A percentile compares a stretch with the other conserved stretches of the same genome.
These are phyloP conservation scores for Hemithea aestivaria DNA, from an alignment of 2,888 invertebrate species.

Conservation along the genomic window DNA sequence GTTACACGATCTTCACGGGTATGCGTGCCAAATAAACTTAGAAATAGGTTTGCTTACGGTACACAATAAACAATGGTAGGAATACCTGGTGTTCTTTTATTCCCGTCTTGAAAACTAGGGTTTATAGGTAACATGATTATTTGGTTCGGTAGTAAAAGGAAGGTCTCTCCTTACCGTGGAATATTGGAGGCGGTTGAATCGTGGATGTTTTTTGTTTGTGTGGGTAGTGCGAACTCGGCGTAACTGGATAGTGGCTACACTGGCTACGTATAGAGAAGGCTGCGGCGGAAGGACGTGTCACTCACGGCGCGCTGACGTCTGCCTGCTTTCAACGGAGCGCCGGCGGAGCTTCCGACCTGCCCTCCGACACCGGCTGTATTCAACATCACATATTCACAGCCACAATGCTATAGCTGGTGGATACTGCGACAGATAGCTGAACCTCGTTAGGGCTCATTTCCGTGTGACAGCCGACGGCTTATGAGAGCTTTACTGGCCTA, in stretches of 20 bases:
- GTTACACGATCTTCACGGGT: neutral
- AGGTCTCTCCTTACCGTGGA: neutral
- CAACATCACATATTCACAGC: constrained; percentile 41
- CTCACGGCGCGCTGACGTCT: constrained; percentile 60
- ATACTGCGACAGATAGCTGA: constrained; percentile 1
- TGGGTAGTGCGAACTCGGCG: constrained; percentile 33
- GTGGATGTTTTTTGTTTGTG: constrained; percentile 31
- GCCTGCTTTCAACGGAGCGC: constrained; percentile 63
- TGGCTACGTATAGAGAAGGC: constrained; percentile 48
- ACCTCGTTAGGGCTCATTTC: neutral
- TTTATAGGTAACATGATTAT: constrained; percentile 1
- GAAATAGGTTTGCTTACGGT: neutral
- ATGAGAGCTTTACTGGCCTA: neutral
- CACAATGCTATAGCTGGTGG: constrained; percentile 24
- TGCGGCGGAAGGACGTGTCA: constrained; percentile 72
- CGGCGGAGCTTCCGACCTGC: constrained; percentile 64
- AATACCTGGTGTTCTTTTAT: neutral
- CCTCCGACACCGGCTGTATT: constrained; percentile 55
- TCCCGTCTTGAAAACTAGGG: too few relatives aligned
- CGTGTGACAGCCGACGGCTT: constrained; percentile 9
- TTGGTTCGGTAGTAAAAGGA: neutral
- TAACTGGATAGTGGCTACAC: constrained; percentile 43
- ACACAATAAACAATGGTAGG: too few relatives aligned
- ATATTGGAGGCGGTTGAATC: neutral
- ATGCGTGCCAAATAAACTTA: neutral